A percentile compares a stretch with the other conserved stretches of the same genome.
Evolutionary conservation across 2,113 vertebrate species (phyloP).

Genomic region (Pycnonotus jocosus): DNA sequence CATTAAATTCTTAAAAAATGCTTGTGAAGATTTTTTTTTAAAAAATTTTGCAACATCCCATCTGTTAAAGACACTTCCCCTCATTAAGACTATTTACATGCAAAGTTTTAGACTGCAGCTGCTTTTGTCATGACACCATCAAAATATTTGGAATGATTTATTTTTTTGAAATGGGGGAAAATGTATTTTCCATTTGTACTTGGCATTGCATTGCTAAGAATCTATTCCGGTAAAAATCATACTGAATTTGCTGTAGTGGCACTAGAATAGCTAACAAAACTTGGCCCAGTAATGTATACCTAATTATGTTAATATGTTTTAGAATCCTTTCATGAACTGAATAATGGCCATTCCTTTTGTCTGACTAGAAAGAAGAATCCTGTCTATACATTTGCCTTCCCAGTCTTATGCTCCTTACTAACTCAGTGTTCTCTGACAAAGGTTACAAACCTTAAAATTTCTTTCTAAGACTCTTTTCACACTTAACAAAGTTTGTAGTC

Average conservation of each 20-base stretch:
- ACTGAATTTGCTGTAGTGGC: conserved; percentile 1
- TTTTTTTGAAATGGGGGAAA: neutral
- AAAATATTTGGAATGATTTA: conserved; percentile 23
- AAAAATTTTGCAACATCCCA: neutral
- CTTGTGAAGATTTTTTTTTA: neutral
- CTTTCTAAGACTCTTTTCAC: neutral
- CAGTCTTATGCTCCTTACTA: neutral
- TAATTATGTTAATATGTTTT: conserved; percentile 28
- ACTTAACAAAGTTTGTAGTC: neutral
- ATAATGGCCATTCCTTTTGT: neutral
- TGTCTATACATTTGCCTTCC: neutral
- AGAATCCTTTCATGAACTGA: neutral
- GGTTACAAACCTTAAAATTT: neutral
- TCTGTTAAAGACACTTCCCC: conserved; percentile 24
- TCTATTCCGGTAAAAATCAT: conserved; percentile 26
- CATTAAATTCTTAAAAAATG: neutral
- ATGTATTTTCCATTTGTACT: conserved; percentile 50
- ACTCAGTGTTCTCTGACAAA: neutral
- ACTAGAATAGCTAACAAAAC: neutral
- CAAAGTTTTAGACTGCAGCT: conserved; percentile 2
- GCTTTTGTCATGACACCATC: conserved; percentile 50
- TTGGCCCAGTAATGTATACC: neutral
- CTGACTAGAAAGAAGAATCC: neutral
- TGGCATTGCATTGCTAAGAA: neutral
- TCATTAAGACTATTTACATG: conserved; percentile 53